These are phyloP conservation scores for Zelleria hepariella DNA, from an alignment of 2,888 invertebrate genomes.

Conservation along the genomic window DNA sequence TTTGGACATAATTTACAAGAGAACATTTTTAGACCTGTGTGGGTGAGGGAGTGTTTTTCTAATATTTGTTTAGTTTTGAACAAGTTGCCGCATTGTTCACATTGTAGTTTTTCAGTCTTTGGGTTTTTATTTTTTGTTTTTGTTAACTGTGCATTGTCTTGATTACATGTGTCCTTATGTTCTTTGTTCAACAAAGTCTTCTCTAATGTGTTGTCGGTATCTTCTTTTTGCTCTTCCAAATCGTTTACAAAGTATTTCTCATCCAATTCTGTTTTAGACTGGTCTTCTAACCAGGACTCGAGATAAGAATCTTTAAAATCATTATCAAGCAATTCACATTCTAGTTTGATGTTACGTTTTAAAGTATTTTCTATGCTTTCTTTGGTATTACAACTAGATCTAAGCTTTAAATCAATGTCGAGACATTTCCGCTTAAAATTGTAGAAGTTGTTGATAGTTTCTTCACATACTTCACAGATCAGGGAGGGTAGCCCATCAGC, in stretches of 20 bases:
- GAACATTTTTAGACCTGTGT: constrained; percentile 37
- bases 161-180: neutral
- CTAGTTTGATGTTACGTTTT: constrained; percentile 9
- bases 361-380: neutral
- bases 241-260: neutral
- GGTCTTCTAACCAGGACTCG: constrained; percentile 11
- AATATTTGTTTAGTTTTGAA: constrained; percentile 21
- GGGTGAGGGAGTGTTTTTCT: constrained; percentile 38
- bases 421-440: constrained; percentile 29
- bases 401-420: constrained; percentile 13
- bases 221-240: neutral
- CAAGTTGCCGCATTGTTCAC: constrained; percentile 25
- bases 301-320: constrained; percentile 8
- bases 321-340: constrained; percentile 10
- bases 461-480: constrained; percentile 24
- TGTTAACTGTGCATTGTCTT: neutral
- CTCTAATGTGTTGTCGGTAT: neutral
- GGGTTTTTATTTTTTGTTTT: neutral
- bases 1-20: constrained; percentile 41
- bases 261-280: constrained; percentile 7
- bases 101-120: constrained; percentile 14
- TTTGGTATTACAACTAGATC: neutral
- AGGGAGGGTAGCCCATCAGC: constrained; percentile 21
- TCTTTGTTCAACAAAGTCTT: neutral
- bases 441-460: constrained; percentile 24